These are phyloP conservation scores for Chionomys nivalis DNA, from an alignment of 2,113 vertebrate species.

Conservation along the genomic window DNA sequence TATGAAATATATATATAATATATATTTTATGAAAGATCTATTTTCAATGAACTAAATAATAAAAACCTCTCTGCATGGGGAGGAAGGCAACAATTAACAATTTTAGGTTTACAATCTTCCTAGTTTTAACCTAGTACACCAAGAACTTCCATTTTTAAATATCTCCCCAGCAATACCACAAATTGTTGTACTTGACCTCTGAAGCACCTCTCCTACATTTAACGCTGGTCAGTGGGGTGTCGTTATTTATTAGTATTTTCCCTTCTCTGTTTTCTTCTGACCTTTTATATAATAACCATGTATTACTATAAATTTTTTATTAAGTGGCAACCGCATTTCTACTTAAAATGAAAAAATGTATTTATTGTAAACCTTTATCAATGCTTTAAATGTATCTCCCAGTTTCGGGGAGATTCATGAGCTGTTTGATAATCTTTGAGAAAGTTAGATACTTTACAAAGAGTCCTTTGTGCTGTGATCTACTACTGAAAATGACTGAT, in stretches of 20 bases:
- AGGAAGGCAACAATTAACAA: not conserved
- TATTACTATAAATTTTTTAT: constrained; percentile 17
- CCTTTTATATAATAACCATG: not conserved
- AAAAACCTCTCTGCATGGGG: not conserved
- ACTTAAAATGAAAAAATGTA: constrained; percentile 7
- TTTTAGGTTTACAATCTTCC: not conserved
- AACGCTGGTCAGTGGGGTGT: not conserved
- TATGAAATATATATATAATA: too few species aligned
- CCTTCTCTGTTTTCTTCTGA: not conserved
- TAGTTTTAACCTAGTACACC: not conserved
- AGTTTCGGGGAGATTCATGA: not conserved
- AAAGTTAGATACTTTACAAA: not conserved
- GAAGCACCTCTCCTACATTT: not conserved
- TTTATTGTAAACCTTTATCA: not conserved
- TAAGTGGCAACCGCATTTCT: not conserved
- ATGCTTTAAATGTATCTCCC: not conserved
- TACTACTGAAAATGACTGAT: not conserved
- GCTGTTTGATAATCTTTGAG: not conserved
- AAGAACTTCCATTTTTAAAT: not conserved
- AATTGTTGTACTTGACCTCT: not conserved
- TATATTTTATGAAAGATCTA: not conserved
- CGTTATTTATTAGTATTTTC: not conserved
- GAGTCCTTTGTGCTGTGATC: not conserved
- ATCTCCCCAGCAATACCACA: not conserved
- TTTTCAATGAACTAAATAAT: not conserved